These are phyloP conservation scores for Diachasma alloeum DNA, from an alignment of 1,140 invertebrate genomes.

Conservation along the genomic window DNA sequence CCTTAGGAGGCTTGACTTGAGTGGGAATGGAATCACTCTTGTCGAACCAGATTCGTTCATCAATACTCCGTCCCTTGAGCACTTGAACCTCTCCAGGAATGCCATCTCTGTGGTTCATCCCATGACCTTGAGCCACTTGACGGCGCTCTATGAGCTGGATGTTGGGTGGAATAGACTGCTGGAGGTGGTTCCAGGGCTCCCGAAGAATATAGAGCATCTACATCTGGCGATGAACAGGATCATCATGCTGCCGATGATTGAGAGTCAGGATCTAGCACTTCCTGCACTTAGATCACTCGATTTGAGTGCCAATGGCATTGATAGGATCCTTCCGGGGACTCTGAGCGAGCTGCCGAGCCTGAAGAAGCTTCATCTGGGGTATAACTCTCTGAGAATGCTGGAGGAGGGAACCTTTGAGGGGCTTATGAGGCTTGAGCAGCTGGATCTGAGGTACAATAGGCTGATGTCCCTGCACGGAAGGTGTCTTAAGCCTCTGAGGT, in stretches of 20 bases:
- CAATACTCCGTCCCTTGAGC: constrained; percentile 75
- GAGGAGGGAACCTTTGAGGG: constrained; percentile 77
- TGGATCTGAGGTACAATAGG: constrained; percentile 82
- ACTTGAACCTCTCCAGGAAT: constrained; percentile 82
- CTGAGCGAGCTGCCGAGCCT: constrained; percentile 76
- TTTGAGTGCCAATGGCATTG: constrained; percentile 79
- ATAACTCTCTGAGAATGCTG: constrained; percentile 77
- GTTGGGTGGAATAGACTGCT: constrained; percentile 78
- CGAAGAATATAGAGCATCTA: constrained; percentile 80
- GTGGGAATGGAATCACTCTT: constrained; percentile 76
- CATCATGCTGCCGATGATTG: constrained; percentile 68
- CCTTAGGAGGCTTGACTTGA: constrained; percentile 79
- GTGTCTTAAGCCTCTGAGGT: constrained; percentile 71
- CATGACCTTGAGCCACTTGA: constrained; percentile 76
- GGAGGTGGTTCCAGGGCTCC: constrained; percentile 76
- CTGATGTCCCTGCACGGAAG: constrained; percentile 73
- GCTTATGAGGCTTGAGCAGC: constrained; percentile 74
- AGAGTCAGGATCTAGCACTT: constrained; percentile 74
- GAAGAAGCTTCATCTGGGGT: constrained; percentile 77
- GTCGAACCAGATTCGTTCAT: constrained; percentile 79
- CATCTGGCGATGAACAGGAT: constrained; percentile 80
- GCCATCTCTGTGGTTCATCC: constrained; percentile 73
- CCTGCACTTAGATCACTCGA: constrained; percentile 78
- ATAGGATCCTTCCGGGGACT: constrained; percentile 72
- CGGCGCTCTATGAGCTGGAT: constrained; percentile 80